Percentiles rank a stretch among this genome's conserved stretches.
Conservation (phyloP, 2,113 vertebrate genomes). For the Pluvianellus socialis region DNA sequence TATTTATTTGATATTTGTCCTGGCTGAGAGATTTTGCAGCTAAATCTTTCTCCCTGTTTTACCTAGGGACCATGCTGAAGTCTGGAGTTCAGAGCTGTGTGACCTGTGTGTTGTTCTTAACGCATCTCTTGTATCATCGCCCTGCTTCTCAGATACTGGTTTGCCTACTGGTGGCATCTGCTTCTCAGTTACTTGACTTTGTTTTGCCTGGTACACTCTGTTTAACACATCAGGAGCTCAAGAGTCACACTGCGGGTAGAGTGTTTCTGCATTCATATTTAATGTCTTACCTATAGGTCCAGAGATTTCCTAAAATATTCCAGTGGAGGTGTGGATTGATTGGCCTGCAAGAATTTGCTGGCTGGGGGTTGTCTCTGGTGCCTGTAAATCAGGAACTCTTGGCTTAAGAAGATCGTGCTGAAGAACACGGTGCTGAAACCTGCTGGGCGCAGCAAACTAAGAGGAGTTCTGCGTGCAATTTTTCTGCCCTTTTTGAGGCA, state of each 20-base stretch:
- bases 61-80: background rate
- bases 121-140: background rate
- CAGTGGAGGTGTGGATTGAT: background rate
- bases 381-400: background rate
- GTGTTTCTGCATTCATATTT: background rate
- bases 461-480: background rate
- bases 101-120: background rate
- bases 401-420: background rate
- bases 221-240: background rate
- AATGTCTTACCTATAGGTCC: background rate
- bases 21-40: background rate
- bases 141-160: background rate
- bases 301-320: background rate
- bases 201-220: background rate
- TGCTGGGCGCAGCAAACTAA: rapidly evolving
- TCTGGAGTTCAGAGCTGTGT: background rate
- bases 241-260: background rate
- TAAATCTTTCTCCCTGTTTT: background rate
- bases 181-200: background rate
- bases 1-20: background rate
- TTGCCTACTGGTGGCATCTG: background rate
- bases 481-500: background rate
- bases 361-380: background rate
- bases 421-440: rapidly evolving
- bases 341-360: background rate